Evolutionary conservation across 2,113 vertebrate species (phyloP).

Genomic region (Urocolius indicus): DNA sequence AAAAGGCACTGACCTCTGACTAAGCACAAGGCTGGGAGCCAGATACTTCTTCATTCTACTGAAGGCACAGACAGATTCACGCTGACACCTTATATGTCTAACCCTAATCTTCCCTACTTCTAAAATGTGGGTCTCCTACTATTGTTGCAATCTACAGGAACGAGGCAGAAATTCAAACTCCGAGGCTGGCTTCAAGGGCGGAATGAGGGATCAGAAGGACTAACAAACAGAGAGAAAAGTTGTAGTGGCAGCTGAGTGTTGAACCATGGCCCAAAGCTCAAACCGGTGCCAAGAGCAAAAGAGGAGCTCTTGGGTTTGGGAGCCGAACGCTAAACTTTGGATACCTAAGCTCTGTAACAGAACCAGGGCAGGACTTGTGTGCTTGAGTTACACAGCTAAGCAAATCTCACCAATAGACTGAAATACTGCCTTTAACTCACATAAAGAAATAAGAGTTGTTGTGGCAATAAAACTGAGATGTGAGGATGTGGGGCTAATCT

Average conservation of each 20-base stretch:
- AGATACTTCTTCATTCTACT: constrained; percentile 16
- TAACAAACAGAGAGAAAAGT: background rate
- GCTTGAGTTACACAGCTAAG: background rate
- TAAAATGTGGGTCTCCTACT: background rate
- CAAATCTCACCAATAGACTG: background rate
- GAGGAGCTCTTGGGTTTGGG: background rate
- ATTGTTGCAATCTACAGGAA: background rate
- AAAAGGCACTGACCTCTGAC: constrained; percentile 60
- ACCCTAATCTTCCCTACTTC: constrained; percentile 15
- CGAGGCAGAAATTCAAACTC: background rate
- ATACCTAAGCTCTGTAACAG: background rate
- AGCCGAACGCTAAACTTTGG: background rate
- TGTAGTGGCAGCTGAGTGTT: background rate
- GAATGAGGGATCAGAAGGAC: background rate
- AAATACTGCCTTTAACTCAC: background rate
- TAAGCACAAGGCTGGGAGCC: constrained; percentile 55
- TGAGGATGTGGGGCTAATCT: background rate
- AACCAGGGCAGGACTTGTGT: background rate
- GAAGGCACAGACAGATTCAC: constrained; percentile 19
- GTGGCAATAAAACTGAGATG: background rate
- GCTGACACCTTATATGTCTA: constrained; percentile 35
- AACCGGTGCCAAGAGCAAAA: background rate
- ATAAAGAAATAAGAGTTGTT: background rate
- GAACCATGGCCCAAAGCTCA: background rate
- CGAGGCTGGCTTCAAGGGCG: constrained; percentile 26